phyloP scores from a whole-genome alignment of 2,797 vertebrate genomes.

The Poecilia gillii region DNA sequence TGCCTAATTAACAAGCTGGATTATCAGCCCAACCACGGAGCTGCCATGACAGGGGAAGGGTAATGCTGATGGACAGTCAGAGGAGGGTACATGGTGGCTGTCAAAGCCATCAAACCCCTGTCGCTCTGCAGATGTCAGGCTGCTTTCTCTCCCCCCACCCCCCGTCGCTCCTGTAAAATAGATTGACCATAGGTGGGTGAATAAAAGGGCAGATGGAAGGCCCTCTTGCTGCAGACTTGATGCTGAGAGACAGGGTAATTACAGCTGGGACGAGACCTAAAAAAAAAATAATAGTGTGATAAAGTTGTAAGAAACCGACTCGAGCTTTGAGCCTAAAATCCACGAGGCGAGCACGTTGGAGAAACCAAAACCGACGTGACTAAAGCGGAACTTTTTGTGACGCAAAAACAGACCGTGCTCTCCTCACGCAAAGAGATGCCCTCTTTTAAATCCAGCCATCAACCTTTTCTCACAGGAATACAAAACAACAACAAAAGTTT shows the following conservation, averaged over 20 bases:
- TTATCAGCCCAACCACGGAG: slow-evolving; percentile 58
- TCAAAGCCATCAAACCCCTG: slow-evolving; percentile 48
- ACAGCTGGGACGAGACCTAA: slow-evolving; percentile 20
- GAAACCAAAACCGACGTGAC: neutral
- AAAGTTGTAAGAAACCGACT: neutral
- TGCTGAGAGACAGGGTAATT: slow-evolving; percentile 47
- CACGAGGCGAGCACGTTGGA: neutral
- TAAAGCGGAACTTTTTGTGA: neutral
- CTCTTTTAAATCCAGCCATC: slow-evolving; percentile 11
- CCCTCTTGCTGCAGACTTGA: slow-evolving; percentile 30
- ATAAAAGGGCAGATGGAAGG: slow-evolving; percentile 35
- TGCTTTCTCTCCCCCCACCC: slow-evolving; percentile 18
- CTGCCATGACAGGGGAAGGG: slow-evolving; percentile 38
- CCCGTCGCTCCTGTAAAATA: slow-evolving; percentile 29
- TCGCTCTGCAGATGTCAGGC: slow-evolving; percentile 38
- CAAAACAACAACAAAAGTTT: neutral
- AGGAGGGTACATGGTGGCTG: slow-evolving; percentile 50
- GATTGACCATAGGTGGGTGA: slow-evolving; percentile 37
- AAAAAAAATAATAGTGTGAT: neutral
- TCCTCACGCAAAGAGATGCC: slow-evolving; percentile 7
- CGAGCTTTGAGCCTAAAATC: neutral
- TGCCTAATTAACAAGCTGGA: slow-evolving; percentile 76
- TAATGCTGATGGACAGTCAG: slow-evolving; percentile 51
- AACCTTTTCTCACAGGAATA: slow-evolving; percentile 7
- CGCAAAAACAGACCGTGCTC: too few species aligned